A percentile compares a stretch with the other conserved stretches of the same genome.
These are phyloP conservation scores for Tretioscincus oriximinensis DNA, from an alignment of 2,113 vertebrate species.

Conservation along the genomic window DNA sequence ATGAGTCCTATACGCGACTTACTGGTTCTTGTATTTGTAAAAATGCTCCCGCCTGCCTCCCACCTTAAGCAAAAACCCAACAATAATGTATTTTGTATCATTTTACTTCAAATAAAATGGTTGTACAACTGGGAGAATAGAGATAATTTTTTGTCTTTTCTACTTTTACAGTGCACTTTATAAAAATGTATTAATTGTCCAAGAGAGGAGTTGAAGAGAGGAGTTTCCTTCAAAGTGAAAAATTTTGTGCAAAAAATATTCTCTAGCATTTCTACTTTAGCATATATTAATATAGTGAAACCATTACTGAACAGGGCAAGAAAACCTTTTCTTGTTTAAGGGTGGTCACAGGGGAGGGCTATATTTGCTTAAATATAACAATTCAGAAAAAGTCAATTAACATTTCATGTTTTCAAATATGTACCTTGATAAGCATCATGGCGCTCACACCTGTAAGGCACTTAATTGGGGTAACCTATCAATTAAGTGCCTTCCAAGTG, in stretches of 20 bases:
- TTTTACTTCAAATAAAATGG: slow-evolving; percentile 71
- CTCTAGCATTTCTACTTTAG: slow-evolving; percentile 45
- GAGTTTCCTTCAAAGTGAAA: slow-evolving; percentile 60
- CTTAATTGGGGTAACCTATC: slow-evolving; percentile 31
- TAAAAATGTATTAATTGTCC: slow-evolving; percentile 62
- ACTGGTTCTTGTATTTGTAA: slow-evolving; percentile 70
- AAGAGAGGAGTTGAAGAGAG: slow-evolving; percentile 58
- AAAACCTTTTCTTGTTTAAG: slow-evolving; percentile 38
- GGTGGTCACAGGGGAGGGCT: slow-evolving; percentile 45
- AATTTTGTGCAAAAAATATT: slow-evolving; percentile 54
- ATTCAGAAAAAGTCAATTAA: slow-evolving; percentile 54
- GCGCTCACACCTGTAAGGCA: background rate
- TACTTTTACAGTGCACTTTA: slow-evolving; percentile 63
- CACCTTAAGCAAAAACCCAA: slow-evolving; percentile 43
- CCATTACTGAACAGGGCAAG: slow-evolving; percentile 29
- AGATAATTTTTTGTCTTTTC: slow-evolving; percentile 67
- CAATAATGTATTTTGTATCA: slow-evolving; percentile 67
- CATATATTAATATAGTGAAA: slow-evolving; percentile 46
- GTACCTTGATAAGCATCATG: too few species aligned
- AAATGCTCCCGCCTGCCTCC: slow-evolving; percentile 43
- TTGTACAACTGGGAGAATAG: slow-evolving; percentile 66
- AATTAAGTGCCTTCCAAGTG: too few species aligned
- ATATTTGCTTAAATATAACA: slow-evolving; percentile 55
- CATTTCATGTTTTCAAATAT: slow-evolving; percentile 27
- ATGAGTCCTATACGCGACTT: slow-evolving; percentile 70